Percentiles rank a stretch among this genome's conserved stretches.
Conservation (phyloP, 2,888 invertebrate genomes). For the Caenorhabditis wallacei region DNA sequence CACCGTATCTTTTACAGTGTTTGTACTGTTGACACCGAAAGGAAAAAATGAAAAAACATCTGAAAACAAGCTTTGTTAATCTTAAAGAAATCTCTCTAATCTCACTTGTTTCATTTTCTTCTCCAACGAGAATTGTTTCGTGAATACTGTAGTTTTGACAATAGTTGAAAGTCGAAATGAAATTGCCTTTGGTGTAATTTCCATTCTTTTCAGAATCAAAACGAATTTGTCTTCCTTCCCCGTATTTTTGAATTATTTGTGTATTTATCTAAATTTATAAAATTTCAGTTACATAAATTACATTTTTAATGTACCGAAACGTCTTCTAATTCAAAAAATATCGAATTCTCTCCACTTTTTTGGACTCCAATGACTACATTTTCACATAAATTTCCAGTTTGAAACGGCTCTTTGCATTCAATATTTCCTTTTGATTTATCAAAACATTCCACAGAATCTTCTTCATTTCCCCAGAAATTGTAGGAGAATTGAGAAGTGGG, state of each 20-base stretch:
- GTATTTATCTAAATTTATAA: slow-evolving; percentile 28
- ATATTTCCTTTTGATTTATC: slow-evolving; percentile 1
- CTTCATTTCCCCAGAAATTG: slow-evolving; percentile 45
- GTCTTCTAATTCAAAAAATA: slow-evolving; percentile 46
- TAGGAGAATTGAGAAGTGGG: slow-evolving; percentile 45
- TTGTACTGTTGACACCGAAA: slow-evolving; percentile 43
- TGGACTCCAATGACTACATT: slow-evolving; percentile 14
- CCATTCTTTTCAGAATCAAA: not conserved
- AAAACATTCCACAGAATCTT: slow-evolving; percentile 9
- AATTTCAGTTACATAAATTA: not conserved
- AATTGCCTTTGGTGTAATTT: slow-evolving; percentile 1
- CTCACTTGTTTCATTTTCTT: slow-evolving; percentile 33
- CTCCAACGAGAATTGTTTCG: slow-evolving; percentile 30
- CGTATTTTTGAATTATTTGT: slow-evolving; percentile 37
- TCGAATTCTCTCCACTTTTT: slow-evolving; percentile 14
- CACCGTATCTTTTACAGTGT: not conserved
- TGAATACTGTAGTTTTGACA: slow-evolving; percentile 43
- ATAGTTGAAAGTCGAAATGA: not conserved
- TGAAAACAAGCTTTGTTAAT: not conserved
- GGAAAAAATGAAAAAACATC: slow-evolving; percentile 23
- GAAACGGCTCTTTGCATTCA: slow-evolving; percentile 38
- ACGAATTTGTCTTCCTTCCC: not conserved
- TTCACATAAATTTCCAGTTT: slow-evolving; percentile 9
- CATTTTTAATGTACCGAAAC: slow-evolving; percentile 9
- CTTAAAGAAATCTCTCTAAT: not conserved